phyloP scores from a whole-genome alignment of 2,888 invertebrate genomes.

The Deroplatys truncata region DNA sequence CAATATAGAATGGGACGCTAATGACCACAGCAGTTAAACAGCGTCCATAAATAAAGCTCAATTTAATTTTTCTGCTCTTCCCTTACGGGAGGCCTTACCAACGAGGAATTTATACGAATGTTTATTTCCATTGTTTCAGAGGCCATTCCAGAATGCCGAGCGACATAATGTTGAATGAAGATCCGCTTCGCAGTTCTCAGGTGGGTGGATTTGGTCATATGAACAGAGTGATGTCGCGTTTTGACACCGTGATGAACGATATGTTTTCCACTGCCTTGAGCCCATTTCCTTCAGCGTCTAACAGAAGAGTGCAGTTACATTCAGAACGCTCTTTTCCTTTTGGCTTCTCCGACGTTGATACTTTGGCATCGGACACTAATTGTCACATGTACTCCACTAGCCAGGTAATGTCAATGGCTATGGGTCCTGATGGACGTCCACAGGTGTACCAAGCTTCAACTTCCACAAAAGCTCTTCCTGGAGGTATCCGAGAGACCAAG shows the following conservation, averaged over 20 bases:
- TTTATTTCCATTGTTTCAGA: neutral
- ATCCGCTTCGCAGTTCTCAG: neutral
- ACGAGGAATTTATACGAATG: too few relatives aligned
- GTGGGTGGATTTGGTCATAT: neutral
- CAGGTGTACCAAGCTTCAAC: neutral
- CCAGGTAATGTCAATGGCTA: neutral
- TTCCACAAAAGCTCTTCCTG: neutral
- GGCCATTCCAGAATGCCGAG: neutral
- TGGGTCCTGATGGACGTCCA: neutral
- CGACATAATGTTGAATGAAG: neutral
- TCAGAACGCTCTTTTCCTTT: neutral
- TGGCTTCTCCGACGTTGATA: neutral
- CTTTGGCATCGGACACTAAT: neutral
- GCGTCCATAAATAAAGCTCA: too few relatives aligned
- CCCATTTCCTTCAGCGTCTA: neutral
- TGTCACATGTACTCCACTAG: neutral
- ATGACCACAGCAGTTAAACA: too few relatives aligned
- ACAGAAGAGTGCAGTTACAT: too few relatives aligned
- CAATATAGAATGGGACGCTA: too few relatives aligned
- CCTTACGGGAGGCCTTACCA: too few relatives aligned
- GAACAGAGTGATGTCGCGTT: neutral
- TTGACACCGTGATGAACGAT: neutral
- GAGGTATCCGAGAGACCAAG: neutral
- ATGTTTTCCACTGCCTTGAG: neutral
- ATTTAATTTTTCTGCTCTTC: too few relatives aligned